Base-by-base conservation (phyloP, 2,797 vertebrate genomes). In the Melanotaenia pygmaea region DNA sequence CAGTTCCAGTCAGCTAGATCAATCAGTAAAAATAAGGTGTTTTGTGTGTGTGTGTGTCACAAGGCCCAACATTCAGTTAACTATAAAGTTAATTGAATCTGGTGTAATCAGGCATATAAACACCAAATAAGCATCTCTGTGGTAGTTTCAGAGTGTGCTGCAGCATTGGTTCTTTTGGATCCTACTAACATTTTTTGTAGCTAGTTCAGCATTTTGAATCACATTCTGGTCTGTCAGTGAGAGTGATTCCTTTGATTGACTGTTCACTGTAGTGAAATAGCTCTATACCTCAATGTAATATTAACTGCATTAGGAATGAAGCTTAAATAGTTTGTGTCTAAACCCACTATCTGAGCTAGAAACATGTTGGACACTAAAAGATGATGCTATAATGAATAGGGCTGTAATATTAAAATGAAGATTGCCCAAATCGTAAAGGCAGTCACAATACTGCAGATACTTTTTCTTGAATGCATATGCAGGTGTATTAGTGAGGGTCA, bases 1-100 rank as follows among this genome's bases (percentile, higher is more conserved):
- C 59, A 65, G 24, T 73, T 82, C 66, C 72, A 66, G 72, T 72
- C 68, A 56, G 61, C 68, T 51, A 38, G 47, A 54, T 70, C 72
- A 59, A 66, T 77, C 61, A 71, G 60, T 66, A 74, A 78, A 40
- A 68, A 72, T 34, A 50, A 64, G 47, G 32, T 74, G 62, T 64
- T 74, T 47, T 1, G 2, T 34, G 32, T 34, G 32, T 34, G 32
- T 34, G 32, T 34, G 32, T 6, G 32, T 64, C 56, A 60, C 24
- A 61, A 72, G 56, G 63, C 28, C 8, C 34, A 67, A 37, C 70
- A 54, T 45, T 68, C 28, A 64, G 45, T 51, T 53, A 68, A 20
- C 20, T 74, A 47, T 79, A 47, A 79, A 35, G 50, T 69, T 43
- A 63, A 73, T 13, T 68, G 7, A 51, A 61, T 66, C 18, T 70